Evolutionary conservation across 2,113 vertebrate genomes (phyloP).

Genomic region (Calypte anna): DNA sequence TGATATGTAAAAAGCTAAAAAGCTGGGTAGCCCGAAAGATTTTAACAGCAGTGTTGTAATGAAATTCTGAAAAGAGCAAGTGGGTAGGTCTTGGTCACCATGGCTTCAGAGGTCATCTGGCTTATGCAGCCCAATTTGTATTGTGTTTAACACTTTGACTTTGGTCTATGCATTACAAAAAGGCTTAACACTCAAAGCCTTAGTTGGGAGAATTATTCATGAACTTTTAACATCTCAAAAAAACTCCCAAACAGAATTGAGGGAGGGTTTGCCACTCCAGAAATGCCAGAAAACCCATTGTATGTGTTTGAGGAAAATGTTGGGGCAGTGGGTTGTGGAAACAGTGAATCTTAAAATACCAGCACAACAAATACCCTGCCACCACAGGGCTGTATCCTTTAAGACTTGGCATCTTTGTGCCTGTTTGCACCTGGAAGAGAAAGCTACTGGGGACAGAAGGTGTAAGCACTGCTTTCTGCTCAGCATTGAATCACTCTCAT

Average conservation of each 20-base stretch:
- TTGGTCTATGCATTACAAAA: not conserved
- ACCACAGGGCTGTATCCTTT: not conserved
- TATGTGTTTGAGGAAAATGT: not conserved
- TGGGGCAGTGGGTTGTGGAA: not conserved
- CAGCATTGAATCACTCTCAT: not conserved
- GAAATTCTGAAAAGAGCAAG: not conserved
- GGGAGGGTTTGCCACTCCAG: not conserved
- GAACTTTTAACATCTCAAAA: not conserved
- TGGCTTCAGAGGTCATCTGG: not conserved
- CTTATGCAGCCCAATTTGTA: not conserved
- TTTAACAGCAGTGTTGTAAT: not conserved
- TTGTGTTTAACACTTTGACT: not conserved
- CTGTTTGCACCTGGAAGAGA: not conserved
- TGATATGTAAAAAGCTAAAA: not conserved
- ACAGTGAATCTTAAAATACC: not conserved
- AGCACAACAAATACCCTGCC: not conserved
- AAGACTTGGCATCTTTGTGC: not conserved
- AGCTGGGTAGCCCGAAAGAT: not conserved
- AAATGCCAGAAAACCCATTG: not conserved
- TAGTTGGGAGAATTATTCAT: not conserved
- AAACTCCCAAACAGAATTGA: not conserved
- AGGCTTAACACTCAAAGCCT: conserved; percentile 6
- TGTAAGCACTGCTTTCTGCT: not conserved
- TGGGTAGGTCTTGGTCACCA: not conserved
- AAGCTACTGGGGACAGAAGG: not conserved